Base-by-base conservation (phyloP, 1,140 invertebrate genomes). In the Campoletis sonorensis region DNA sequence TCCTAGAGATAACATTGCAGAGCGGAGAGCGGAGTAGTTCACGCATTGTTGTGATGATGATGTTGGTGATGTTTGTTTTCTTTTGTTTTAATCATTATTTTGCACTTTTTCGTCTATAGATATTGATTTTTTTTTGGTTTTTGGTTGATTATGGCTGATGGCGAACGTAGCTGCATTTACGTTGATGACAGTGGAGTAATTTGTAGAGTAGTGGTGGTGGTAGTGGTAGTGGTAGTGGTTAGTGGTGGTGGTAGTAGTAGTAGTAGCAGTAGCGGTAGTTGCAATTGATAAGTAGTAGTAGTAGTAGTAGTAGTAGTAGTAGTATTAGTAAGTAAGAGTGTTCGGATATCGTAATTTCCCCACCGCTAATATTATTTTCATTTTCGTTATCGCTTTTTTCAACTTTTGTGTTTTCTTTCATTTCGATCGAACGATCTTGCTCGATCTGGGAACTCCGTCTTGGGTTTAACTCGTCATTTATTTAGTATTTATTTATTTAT, bases 1-100 rank as follows among this genome's bases (percentile, higher is more conserved):
- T 89, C 88, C 88, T 90, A 90, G 88, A 89, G 89, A 85, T 90
- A 88, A 88, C 86, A 88, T 88, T 88, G 87, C 88, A 88, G 87
- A 88, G 85, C 87, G 84, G 84, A 85, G 83, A 86, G 87, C 71
- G 45, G 58, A 72, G 70, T 72, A 72, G 70, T 72, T 87, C 85
- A 87, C 86, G 86, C 84, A 85, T 81, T 85, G 81, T 83, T 79
- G 40, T 81, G 70, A 73, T 81, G 58, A 78, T 64, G 76, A 37
- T 61, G 75, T 30, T 64, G 75, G 26, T 67, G 76, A 54, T 45
- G 8, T 61, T 76, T 67, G 76, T 49, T 78, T 18, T 23, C 58
- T 33, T 51, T 33, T 18, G 11, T 33, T 33, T 70, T 37, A 8
- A 11, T 67, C 15, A 23, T 78, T 33, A 18, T 67, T 33, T 26